phyloP scores from a whole-genome alignment of 2,113 vertebrate genomes.

The Amphiprion percula region DNA sequence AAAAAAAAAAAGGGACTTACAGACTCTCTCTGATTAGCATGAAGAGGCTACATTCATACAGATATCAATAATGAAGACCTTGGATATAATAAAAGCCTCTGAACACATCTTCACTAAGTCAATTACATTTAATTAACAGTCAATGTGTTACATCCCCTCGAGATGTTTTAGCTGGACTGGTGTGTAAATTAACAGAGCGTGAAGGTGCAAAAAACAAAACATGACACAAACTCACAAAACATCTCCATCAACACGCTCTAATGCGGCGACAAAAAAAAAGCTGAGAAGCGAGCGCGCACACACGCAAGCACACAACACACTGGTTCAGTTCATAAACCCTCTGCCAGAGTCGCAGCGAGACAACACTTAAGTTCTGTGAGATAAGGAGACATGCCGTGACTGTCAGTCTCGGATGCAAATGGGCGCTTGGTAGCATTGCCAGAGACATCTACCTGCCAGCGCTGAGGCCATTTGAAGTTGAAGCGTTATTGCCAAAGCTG shows the following conservation, averaged over 20 bases:
- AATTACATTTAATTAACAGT: conserved; percentile 48
- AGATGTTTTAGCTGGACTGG: conserved; percentile 15
- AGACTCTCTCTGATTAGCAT: not conserved
- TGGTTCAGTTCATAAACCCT: conserved; percentile 25
- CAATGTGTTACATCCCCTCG: conserved; percentile 7
- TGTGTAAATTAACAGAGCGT: conserved; percentile 39
- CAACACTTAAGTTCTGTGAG: conserved; percentile 33
- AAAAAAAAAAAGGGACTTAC: not conserved
- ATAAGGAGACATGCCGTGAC: conserved; percentile 23
- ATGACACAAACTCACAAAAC: conserved; percentile 15
- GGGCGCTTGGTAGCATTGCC: conserved; percentile 29
- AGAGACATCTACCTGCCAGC: conserved; percentile 63
- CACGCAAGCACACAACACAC: not conserved
- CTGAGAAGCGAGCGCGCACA: not conserved
- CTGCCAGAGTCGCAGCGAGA: conserved; percentile 23
- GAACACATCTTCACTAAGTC: conserved; percentile 2
- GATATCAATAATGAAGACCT: conserved; percentile 27
- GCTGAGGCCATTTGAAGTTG: conserved; percentile 69
- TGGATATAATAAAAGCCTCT: conserved; percentile 15
- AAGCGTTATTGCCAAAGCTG: conserved; percentile 60
- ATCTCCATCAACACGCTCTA: conserved; percentile 25
- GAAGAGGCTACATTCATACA: conserved; percentile 1
- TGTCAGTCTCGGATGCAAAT: conserved; percentile 66
- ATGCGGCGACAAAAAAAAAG: conserved; percentile 7
- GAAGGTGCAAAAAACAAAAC: conserved; percentile 33